phyloP scores from a whole-genome alignment of 2,797 vertebrate genomes.

The Arrhamphus sclerolepis region DNA sequence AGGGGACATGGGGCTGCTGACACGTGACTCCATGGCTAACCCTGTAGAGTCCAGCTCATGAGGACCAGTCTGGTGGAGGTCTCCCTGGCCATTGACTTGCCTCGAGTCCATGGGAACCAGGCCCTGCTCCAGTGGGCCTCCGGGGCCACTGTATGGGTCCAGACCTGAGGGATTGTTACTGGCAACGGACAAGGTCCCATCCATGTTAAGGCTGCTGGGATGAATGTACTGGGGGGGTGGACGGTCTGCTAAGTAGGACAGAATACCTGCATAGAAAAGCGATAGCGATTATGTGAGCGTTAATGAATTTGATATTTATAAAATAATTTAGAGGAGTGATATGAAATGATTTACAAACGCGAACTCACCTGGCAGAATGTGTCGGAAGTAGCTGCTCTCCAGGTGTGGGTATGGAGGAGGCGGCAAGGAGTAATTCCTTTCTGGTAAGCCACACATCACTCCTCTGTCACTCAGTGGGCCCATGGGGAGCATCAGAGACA shows the following conservation, averaged over 20 bases:
- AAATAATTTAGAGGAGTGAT: neutral
- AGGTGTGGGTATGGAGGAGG: slow-evolving; percentile 97
- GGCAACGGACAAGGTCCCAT: slow-evolving; percentile 88
- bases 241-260: slow-evolving; percentile 97
- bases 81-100: slow-evolving; percentile 81
- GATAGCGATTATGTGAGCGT: neutral
- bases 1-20: slow-evolving; percentile 94
- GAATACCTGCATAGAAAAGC: slow-evolving; percentile 84
- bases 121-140: slow-evolving; percentile 89
- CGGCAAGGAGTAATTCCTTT: slow-evolving; percentile 95
- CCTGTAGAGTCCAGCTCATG: slow-evolving; percentile 91
- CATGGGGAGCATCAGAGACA: slow-evolving; percentile 99
- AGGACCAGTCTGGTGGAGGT: slow-evolving; percentile 87
- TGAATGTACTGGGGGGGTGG: slow-evolving; percentile 98
- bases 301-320: neutral
- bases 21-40: slow-evolving; percentile 91
- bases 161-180: slow-evolving; percentile 88
- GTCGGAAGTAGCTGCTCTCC: slow-evolving; percentile 98
- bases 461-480: slow-evolving; percentile 93
- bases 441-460: slow-evolving; percentile 96
- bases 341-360: neutral
- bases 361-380: slow-evolving; percentile 92
- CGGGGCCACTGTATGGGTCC: slow-evolving; percentile 89
- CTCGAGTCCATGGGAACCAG: slow-evolving; percentile 93
- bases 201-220: slow-evolving; percentile 93